phyloP scores from a whole-genome alignment of 2,113 vertebrate species.

The Oophaga pumilio region DNA sequence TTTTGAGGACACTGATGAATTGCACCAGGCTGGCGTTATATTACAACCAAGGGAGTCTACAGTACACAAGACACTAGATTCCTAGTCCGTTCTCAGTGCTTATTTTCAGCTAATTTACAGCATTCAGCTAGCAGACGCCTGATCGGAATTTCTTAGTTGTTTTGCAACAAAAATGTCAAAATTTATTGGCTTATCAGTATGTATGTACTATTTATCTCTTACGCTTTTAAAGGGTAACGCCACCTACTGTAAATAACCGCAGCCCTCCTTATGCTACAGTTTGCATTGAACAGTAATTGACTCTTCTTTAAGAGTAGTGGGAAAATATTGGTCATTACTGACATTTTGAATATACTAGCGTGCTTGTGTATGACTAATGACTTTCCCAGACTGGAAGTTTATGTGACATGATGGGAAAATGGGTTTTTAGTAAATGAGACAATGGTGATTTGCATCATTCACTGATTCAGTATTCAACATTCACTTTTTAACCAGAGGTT shows the following conservation, averaged over 20 bases:
- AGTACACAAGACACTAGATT: neutral
- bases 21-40: constrained; percentile 26
- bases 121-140: neutral
- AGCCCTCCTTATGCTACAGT: neutral
- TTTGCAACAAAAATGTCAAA: neutral
- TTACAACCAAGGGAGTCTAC: constrained; percentile 6
- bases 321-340: no score
- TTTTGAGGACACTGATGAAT: constrained; percentile 46
- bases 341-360: no score
- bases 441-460: no score
- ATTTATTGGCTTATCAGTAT: neutral
- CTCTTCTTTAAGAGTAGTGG: neutral
- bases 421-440: no score
- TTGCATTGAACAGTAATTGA: neutral
- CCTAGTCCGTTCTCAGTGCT: neutral
- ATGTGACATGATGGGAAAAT: no score
- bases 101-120: neutral
- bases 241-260: neutral
- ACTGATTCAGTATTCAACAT: no score
- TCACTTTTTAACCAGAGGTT: no score
- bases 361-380: no score
- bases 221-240: neutral
- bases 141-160: neutral
- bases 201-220: neutral
- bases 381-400: no score